A percentile compares a stretch with the other conserved stretches of the same genome.
phyloP scores from a whole-genome alignment of 2,113 vertebrate species.

The Probosciger aterrimus region DNA sequence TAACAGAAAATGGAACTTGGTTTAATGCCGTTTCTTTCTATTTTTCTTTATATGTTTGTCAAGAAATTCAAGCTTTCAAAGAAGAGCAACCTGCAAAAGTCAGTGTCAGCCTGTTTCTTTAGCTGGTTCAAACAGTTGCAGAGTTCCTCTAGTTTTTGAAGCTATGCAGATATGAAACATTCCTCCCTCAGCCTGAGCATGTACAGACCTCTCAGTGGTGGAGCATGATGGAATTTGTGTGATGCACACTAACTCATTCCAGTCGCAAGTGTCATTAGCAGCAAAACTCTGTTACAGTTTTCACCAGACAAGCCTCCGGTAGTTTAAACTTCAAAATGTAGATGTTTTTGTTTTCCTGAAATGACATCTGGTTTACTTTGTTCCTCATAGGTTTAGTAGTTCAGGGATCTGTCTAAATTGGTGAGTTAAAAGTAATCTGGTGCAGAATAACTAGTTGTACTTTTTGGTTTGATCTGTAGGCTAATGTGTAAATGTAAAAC shows the following conservation, averaged over 20 bases:
- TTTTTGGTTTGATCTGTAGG: background rate
- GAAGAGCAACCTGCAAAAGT: background rate
- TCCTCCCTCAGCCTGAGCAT: background rate
- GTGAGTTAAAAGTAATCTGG: background rate
- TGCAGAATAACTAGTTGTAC: background rate
- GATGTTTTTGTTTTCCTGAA: background rate
- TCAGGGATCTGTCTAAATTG: background rate
- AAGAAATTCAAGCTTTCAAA: background rate
- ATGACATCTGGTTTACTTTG: background rate
- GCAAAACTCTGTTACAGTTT: background rate
- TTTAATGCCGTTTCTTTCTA: background rate
- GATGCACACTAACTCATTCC: background rate
- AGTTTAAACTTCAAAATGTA: background rate
- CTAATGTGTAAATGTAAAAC: background rate
- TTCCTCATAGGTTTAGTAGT: background rate
- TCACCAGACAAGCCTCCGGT: background rate
- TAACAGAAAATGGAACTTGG: background rate
- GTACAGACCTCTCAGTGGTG: background rate
- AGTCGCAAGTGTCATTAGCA: background rate
- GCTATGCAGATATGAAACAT: slow-evolving; percentile 19
- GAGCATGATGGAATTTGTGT: background rate
- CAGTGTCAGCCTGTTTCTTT: background rate
- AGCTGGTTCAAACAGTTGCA: background rate
- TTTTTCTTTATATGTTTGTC: background rate
- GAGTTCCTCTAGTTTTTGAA: background rate